Conservation (phyloP, 1,140 invertebrate species). For the Sarcophaga peregrina region DNA sequence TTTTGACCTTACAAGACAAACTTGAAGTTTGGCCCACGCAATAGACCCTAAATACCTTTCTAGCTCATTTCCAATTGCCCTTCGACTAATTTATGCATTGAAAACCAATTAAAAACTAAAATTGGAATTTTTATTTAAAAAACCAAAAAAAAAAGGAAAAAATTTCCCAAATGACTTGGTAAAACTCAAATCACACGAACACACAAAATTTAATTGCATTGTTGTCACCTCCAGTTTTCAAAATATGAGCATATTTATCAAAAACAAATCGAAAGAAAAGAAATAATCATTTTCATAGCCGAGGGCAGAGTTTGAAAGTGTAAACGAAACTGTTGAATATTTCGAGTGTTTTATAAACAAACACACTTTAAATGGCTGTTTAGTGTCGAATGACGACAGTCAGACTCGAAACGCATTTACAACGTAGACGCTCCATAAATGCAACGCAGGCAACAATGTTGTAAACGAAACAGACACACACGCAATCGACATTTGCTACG, state of each 20-base stretch:
- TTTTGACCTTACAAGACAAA: too few species aligned
- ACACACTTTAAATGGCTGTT: conserved; percentile 34
- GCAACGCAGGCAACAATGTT: neutral
- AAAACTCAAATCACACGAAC: too few species aligned
- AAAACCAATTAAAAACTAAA: too few species aligned
- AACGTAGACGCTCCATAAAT: conserved; percentile 2
- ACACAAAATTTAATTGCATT: neutral
- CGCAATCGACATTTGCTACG: neutral
- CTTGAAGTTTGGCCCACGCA: too few species aligned
- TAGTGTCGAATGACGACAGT: conserved; percentile 30
- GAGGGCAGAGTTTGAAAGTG: neutral
- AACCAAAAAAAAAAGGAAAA: too few species aligned
- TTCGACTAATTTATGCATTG: too few species aligned
- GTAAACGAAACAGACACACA: neutral
- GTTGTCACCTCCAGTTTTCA: neutral
- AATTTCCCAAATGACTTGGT: too few species aligned
- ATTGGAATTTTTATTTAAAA: too few species aligned
- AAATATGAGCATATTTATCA: neutral
- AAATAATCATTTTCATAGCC: neutral
- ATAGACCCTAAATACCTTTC: too few species aligned
- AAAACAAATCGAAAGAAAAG: neutral
- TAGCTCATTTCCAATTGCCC: too few species aligned
- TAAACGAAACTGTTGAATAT: conserved; percentile 34
- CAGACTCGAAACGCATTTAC: neutral
- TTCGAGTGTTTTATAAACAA: conserved; percentile 44